Conservation (phyloP, 2,113 vertebrate species). For the Pangasianodon gigas region DNA sequence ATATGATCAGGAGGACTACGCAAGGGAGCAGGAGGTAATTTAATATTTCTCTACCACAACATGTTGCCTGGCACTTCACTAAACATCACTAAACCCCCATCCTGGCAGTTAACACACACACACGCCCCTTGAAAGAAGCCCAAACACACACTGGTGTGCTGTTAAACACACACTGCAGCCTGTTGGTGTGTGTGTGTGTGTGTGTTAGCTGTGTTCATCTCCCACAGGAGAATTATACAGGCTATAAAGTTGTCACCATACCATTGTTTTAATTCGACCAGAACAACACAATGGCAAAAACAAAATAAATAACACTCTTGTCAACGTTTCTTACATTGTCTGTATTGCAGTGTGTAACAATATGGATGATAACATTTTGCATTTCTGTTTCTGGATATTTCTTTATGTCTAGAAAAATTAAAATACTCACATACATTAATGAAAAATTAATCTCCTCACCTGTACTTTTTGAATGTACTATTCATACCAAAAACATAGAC, state of each 20-base stretch:
- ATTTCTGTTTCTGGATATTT: background rate
- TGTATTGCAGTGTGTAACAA: background rate
- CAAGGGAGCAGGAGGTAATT: conserved; percentile 76
- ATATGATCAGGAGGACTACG: conserved; percentile 77
- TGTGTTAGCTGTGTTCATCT: background rate
- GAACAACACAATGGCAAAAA: background rate
- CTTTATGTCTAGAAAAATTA: background rate
- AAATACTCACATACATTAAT: background rate
- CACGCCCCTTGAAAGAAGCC: conserved; percentile 32
- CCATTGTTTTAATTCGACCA: background rate
- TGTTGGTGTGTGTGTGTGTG: background rate
- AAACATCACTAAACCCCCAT: background rate
- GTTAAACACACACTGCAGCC: background rate
- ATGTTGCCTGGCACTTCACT: background rate
- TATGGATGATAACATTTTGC: background rate
- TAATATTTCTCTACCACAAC: background rate
- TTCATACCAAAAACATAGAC: background rate
- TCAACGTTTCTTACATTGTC: background rate
- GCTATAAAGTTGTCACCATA: background rate
- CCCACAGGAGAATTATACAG: background rate
- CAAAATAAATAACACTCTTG: background rate
- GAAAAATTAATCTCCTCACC: background rate
- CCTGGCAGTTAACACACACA: background rate
- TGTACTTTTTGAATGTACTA: background rate
- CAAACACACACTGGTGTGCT: background rate